These are phyloP conservation scores for Cladorhizidae sp. DNA, from an alignment of 37 sponge, comb jelly and placozoan genomes.

Conservation along the genomic window DNA sequence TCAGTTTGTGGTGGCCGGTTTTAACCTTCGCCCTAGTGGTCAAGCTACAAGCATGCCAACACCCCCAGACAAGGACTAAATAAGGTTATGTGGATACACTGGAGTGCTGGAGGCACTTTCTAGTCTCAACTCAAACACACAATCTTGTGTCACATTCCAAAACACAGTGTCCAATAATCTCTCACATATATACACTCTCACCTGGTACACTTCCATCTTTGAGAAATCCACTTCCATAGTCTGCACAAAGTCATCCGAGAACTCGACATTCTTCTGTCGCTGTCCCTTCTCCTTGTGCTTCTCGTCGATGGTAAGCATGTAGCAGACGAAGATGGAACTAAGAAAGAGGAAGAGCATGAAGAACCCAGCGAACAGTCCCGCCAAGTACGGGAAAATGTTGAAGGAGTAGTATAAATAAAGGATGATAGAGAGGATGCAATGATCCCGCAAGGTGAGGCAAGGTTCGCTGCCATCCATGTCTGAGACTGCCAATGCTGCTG, in stretches of 20 bases:
- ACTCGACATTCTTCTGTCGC: neutral
- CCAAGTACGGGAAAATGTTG: constrained; percentile 58
- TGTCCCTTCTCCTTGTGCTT: neutral
- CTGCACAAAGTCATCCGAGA: constrained; percentile 14
- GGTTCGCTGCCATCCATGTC: neutral
- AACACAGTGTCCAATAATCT: no score
- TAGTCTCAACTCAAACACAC: no score
- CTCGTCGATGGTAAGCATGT: constrained; percentile 42
- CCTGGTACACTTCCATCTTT: constrained; percentile 14
- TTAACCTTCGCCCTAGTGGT: no score
- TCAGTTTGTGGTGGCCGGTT: no score
- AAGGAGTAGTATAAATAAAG: constrained; percentile 69
- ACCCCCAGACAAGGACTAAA: no score
- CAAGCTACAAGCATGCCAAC: no score
- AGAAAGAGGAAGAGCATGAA: constrained; percentile 48
- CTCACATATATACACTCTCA: neutral
- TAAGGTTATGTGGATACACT: no score
- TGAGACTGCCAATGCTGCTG: neutral
- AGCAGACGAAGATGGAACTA: constrained; percentile 46
- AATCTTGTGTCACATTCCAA: no score
- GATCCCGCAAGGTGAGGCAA: constrained; percentile 7
- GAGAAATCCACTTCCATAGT: constrained; percentile 8
- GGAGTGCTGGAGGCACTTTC: no score
- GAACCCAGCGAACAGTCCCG: constrained; percentile 70
- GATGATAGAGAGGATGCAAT: constrained; percentile 14